Evolutionary conservation across 2,113 vertebrate species (phyloP).

Genomic region (Cynopterus brachyotis): DNA sequence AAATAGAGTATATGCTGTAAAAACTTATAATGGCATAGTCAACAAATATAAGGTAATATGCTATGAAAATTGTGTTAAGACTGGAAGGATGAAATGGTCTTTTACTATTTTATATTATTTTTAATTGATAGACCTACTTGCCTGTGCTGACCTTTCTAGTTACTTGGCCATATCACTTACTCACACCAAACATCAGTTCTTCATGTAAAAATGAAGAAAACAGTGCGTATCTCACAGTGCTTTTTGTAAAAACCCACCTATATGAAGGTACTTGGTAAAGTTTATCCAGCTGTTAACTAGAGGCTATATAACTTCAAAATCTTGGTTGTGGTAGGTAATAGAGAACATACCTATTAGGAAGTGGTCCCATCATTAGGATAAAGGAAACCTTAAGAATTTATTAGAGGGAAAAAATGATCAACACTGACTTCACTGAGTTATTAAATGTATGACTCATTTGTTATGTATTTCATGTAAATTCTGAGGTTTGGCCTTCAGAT

Average conservation of each 20-base stretch:
- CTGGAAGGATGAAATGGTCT: neutral
- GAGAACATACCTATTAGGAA: neutral
- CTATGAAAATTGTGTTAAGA: neutral
- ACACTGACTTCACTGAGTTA: neutral
- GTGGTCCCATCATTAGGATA: neutral
- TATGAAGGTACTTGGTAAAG: neutral
- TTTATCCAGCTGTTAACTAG: neutral
- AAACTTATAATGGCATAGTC: neutral
- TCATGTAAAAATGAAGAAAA: slow-evolving; percentile 22
- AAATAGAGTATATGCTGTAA: neutral
- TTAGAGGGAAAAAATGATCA: neutral
- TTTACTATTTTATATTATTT: neutral
- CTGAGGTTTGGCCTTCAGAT: slow-evolving; percentile 79
- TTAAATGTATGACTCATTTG: neutral
- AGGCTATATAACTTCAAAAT: neutral
- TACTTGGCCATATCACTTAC: neutral
- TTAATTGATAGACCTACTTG: neutral
- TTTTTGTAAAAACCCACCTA: neutral
- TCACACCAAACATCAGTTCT: neutral
- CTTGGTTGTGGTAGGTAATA: neutral
- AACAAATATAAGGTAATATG: neutral
- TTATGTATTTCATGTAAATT: slow-evolving; percentile 76
- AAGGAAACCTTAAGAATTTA: slow-evolving; percentile 5
- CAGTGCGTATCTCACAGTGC: neutral
- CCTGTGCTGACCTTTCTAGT: neutral